phyloP scores from a whole-genome alignment of 2,888 invertebrate genomes.

The Druceiella hillmani region DNA sequence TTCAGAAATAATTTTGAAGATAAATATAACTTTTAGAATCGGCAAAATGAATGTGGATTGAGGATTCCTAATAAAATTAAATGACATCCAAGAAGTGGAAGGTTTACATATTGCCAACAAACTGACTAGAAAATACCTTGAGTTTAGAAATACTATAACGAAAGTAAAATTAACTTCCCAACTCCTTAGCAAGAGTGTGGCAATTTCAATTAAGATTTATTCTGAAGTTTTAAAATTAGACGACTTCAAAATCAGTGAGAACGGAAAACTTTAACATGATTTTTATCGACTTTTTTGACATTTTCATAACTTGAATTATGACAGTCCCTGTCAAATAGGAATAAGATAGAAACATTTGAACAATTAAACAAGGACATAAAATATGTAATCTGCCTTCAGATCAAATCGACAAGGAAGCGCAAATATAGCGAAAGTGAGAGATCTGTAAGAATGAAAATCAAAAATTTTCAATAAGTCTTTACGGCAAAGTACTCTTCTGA shows the following conservation, averaged over 20 bases:
- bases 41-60: background rate
- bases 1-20: background rate
- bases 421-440: too few relatives aligned
- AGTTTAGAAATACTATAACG: slow-evolving; percentile 2
- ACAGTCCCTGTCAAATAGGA: too few relatives aligned
- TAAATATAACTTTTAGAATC: background rate
- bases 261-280: background rate
- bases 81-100: background rate
- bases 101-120: slow-evolving; percentile 2
- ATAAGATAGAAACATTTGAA: too few relatives aligned
- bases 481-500: too few relatives aligned
- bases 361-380: too few relatives aligned
- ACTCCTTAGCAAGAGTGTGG: background rate
- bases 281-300: background rate
- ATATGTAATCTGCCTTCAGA: too few relatives aligned
- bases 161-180: slow-evolving; percentile 2
- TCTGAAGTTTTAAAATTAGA: background rate
- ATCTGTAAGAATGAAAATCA: too few relatives aligned
- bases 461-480: too few relatives aligned
- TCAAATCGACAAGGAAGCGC: too few relatives aligned
- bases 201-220: background rate
- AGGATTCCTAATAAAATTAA: background rate
- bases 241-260: background rate
- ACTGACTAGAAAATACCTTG: background rate
- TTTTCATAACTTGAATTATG: background rate